These are phyloP conservation scores for Amiota communis DNA, from an alignment of 2,888 invertebrate genomes.

Conservation along the genomic window DNA sequence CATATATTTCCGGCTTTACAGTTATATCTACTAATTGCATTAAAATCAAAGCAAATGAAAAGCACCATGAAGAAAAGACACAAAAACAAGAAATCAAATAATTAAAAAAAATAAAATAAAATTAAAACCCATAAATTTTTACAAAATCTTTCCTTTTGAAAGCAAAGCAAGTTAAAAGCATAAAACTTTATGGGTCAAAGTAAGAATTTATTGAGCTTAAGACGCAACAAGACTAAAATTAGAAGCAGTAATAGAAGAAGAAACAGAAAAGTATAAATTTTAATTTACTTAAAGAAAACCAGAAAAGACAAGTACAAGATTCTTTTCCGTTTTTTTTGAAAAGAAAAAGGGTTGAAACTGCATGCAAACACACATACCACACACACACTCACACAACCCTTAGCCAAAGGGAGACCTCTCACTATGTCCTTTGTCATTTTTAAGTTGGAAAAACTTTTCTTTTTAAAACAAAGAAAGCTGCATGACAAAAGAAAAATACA, in stretches of 20 bases:
- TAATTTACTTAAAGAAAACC: conserved; percentile 23
- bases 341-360: conserved; percentile 9
- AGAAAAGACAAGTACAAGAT: neutral
- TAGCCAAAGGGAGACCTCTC: neutral
- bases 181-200: conserved; percentile 26
- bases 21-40: conserved; percentile 15
- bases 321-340: neutral
- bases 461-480: conserved; percentile 2
- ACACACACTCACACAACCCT: too few species aligned
- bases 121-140: conserved; percentile 22
- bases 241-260: neutral
- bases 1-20: neutral
- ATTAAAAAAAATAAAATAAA: conserved; percentile 9
- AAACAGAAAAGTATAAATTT: conserved; percentile 12
- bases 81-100: neutral
- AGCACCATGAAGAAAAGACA: conserved; percentile 1
- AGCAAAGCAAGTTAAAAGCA: neutral
- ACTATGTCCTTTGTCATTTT: too few species aligned
- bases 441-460: neutral
- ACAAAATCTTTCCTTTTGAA: too few species aligned
- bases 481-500: neutral
- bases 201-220: conserved; percentile 20
- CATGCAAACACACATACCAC: too few species aligned
- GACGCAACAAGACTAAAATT: conserved; percentile 4
- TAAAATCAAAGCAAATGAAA: conserved; percentile 9